Conservation (phyloP, 2,113 vertebrate genomes). For the Lamprologus callipterus region DNA sequence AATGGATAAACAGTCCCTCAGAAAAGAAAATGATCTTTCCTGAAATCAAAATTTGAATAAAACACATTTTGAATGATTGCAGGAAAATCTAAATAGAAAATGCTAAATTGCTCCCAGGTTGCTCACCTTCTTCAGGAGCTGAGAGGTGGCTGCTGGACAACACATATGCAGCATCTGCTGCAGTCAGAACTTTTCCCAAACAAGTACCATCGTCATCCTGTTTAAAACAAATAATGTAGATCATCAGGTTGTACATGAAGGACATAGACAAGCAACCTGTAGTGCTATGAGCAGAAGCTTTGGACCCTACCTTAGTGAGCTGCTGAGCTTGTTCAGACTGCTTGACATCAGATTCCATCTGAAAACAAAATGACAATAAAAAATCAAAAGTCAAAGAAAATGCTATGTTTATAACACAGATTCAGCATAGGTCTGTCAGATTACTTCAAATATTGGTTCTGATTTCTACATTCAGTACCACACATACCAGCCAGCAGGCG, state of each 20-base stretch:
- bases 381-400: neutral
- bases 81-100: neutral
- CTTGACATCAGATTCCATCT: conserved; percentile 89
- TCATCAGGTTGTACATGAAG: neutral
- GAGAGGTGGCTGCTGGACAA: conserved; percentile 75
- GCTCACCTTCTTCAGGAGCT: conserved; percentile 81
- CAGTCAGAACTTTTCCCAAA: conserved; percentile 78
- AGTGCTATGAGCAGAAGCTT: neutral
- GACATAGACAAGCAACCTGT: neutral
- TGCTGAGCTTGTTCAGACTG: conserved; percentile 82
- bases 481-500: conserved; percentile 85
- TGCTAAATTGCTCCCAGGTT: neutral
- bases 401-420: neutral
- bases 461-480: neutral
- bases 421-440: neutral
- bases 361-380: neutral
- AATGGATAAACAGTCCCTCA: conserved; percentile 81
- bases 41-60: conserved; percentile 24
- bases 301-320: conserved; percentile 67
- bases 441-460: neutral
- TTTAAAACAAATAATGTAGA: neutral
- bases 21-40: conserved; percentile 89
- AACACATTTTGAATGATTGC: neutral
- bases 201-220: conserved; percentile 74
- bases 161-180: conserved; percentile 77